Percentiles rank a stretch among this genome's conserved stretches.
Evolutionary conservation across 2,797 vertebrate genomes (phyloP).

Genomic region (Sus cebifrons): DNA sequence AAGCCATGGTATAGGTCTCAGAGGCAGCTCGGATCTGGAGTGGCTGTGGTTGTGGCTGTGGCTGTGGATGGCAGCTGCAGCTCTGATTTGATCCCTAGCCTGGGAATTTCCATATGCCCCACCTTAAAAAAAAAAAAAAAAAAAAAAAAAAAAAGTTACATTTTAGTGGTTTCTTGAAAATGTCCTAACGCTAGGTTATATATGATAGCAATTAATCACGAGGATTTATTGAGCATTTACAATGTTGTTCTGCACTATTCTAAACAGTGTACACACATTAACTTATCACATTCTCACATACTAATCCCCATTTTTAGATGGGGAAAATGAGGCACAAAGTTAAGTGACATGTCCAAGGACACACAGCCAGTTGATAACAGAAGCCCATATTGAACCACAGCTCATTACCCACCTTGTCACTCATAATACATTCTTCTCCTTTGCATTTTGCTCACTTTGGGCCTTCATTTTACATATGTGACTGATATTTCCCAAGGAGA

Average conservation of each 20-base stretch:
- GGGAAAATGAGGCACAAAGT: neutral
- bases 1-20: no score
- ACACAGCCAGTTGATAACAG: neutral
- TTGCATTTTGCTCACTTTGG: neutral
- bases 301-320: neutral
- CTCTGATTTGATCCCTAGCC: no score
- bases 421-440: neutral
- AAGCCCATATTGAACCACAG: neutral
- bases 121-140: no score
- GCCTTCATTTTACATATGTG: neutral
- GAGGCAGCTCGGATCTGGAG: no score
- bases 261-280: neutral
- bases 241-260: neutral
- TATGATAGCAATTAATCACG: neutral
- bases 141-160: neutral
- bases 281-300: neutral
- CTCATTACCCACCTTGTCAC: neutral
- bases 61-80: no score
- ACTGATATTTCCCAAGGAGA: neutral
- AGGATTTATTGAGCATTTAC: neutral
- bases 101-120: no score
- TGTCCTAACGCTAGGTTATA: neutral
- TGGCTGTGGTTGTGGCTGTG: no score
- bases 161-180: neutral
- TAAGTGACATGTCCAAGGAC: neutral